A percentile compares a stretch with the other conserved stretches of the same genome.
Evolutionary conservation across 2,888 invertebrate species (phyloP).

Genomic region (Isoperla grammatica): DNA sequence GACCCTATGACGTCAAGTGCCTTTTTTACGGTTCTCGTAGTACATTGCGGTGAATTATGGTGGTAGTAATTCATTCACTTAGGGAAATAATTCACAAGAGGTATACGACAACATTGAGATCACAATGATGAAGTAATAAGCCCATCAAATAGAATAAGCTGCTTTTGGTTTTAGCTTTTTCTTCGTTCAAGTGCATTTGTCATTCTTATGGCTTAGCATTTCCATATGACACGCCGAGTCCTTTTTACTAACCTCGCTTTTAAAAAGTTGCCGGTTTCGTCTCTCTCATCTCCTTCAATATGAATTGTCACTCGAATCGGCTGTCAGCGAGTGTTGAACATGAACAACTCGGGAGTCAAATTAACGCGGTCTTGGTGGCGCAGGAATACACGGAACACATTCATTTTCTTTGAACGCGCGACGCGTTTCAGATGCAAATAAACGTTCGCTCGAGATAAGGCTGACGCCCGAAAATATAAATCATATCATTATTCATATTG

Average conservation of each 20-base stretch:
- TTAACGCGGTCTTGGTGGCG: constrained; percentile 1
- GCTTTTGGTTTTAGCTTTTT: background rate
- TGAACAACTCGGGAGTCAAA: background rate
- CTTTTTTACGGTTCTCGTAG: background rate
- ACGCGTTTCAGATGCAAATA: too few relatives aligned
- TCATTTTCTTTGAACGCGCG: too few relatives aligned
- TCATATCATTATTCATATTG: too few relatives aligned
- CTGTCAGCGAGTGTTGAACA: constrained; percentile 3
- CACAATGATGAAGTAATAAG: too few relatives aligned
- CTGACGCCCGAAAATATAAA: too few relatives aligned
- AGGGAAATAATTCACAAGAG: too few relatives aligned
- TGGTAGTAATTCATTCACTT: too few relatives aligned
- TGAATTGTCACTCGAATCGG: constrained; percentile 4
- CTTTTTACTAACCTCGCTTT: constrained; percentile 1
- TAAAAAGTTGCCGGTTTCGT: background rate
- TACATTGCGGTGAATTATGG: too few relatives aligned
- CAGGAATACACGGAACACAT: background rate
- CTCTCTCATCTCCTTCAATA: background rate
- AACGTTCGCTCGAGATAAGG: too few relatives aligned
- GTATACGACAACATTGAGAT: too few relatives aligned
- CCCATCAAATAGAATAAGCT: too few relatives aligned
- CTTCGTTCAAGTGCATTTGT: background rate
- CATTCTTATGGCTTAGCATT: constrained; percentile 4
- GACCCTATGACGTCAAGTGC: background rate
- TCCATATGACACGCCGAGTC: constrained; percentile 3